These are phyloP conservation scores for Hypolimnas misippus DNA, from an alignment of 2,888 invertebrate genomes.

Conservation along the genomic window DNA sequence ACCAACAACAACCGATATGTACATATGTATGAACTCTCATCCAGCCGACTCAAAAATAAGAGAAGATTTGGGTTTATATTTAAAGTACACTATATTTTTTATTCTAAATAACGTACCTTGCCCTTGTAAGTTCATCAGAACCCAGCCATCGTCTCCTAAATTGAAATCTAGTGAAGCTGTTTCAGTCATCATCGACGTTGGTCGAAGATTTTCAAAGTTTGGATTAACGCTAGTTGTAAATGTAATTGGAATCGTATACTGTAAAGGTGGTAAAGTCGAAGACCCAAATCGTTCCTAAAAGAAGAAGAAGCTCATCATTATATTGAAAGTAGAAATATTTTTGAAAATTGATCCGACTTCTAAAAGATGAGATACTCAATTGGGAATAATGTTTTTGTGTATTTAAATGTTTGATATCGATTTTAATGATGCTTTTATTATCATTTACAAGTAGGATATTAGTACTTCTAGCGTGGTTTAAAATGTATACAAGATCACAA, in stretches of 20 bases:
- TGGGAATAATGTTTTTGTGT: too few relatives aligned
- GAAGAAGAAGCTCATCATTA: too few relatives aligned
- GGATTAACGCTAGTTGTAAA: conserved; percentile 68
- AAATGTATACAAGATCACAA: too few relatives aligned
- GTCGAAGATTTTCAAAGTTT: conserved; percentile 64
- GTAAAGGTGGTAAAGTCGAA: neutral
- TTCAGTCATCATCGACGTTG: conserved; percentile 52
- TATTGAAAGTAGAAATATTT: neutral
- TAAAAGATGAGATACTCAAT: neutral
- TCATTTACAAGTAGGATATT: too few relatives aligned
- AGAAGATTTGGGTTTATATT: neutral
- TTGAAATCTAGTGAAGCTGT: conserved; percentile 49
- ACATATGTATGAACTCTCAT: too few relatives aligned
- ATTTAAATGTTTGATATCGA: too few relatives aligned
- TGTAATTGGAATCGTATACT: conserved; percentile 74
- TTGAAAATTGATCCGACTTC: neutral
- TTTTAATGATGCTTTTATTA: too few relatives aligned
- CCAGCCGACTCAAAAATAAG: too few relatives aligned
- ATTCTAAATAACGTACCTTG: conserved; percentile 57
- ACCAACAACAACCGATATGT: too few relatives aligned
- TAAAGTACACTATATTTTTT: too few relatives aligned
- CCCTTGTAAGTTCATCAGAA: conserved; percentile 72
- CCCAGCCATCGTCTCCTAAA: conserved; percentile 65
- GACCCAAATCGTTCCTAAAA: conserved; percentile 62
- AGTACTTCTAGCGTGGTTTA: too few relatives aligned